Conservation (phyloP, 2,797 vertebrate species). For the Thunnus albacares region DNA sequence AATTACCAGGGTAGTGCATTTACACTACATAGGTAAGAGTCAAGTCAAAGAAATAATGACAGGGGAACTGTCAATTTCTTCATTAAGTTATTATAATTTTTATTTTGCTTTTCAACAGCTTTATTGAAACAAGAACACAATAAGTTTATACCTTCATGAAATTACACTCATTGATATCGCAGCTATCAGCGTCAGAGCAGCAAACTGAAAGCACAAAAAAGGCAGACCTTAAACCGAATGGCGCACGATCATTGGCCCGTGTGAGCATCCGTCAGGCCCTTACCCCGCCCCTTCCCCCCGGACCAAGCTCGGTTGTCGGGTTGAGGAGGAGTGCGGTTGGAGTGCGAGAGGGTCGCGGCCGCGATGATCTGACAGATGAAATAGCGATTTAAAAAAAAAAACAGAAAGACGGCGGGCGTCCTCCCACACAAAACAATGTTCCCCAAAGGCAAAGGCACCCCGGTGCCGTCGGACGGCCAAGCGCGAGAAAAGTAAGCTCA, state of each 20-base stretch:
- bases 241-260: slow-evolving; percentile 70
- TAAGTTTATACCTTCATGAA: not conserved
- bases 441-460: slow-evolving; percentile 98
- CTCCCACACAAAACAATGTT: slow-evolving; percentile 91
- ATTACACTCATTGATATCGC: slow-evolving; percentile 24
- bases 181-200: slow-evolving; percentile 52
- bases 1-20: not conserved
- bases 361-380: slow-evolving; percentile 96
- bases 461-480: slow-evolving; percentile 97
- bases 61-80: not conserved
- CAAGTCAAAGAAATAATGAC: not conserved
- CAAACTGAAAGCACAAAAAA: slow-evolving; percentile 33
- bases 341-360: slow-evolving; percentile 91
- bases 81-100: not conserved
- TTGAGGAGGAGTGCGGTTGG: slow-evolving; percentile 86
- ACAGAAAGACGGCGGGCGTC: slow-evolving; percentile 79
- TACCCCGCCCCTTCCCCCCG: slow-evolving; percentile 67
- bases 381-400: slow-evolving; percentile 83
- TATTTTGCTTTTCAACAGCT: too few relatives aligned
- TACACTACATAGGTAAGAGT: not conserved
- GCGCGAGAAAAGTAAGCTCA: slow-evolving; percentile 97
- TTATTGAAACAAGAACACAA: too few relatives aligned
- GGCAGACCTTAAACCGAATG: slow-evolving; percentile 66
- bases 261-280: slow-evolving; percentile 50
- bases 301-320: slow-evolving; percentile 88